Conservation (phyloP, 2,113 vertebrate genomes). For the Sigmodon hispidus region DNA sequence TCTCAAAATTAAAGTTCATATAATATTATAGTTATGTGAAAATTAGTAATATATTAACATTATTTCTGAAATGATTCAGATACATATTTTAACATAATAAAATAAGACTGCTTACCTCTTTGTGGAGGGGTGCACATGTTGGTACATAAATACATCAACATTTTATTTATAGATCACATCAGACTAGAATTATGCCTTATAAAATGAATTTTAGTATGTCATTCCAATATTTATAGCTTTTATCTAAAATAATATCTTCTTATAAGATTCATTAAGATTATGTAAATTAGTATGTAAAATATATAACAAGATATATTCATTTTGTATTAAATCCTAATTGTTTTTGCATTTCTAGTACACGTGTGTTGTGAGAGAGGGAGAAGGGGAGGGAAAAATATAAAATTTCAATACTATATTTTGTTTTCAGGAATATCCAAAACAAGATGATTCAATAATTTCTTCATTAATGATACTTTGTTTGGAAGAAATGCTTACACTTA, state of each 20-base stretch:
- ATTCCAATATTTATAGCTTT: background rate
- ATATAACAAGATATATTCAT: background rate
- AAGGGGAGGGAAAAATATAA: too few species aligned
- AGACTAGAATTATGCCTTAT: background rate
- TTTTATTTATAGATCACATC: background rate
- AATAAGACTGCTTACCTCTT: background rate
- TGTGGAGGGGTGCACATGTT: background rate
- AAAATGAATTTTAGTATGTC: background rate
- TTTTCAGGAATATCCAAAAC: background rate
- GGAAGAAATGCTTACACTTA: background rate
- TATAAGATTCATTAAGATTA: background rate
- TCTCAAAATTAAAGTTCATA: background rate
- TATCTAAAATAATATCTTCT: background rate
- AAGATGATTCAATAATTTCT: slow-evolving; percentile 2
- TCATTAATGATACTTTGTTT: background rate
- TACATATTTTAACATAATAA: background rate
- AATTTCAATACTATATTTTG: background rate
- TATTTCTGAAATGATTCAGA: background rate
- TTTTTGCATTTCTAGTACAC: background rate
- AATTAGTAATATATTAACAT: background rate
- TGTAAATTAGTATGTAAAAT: background rate
- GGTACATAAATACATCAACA: background rate
- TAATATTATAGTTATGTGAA: background rate
- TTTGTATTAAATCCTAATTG: background rate
- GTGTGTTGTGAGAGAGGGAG: too few species aligned